Percentiles rank a stretch among this genome's conserved stretches.
Evolutionary conservation across 2,797 vertebrate species (phyloP).

Genomic region (Acrossocheilus fasciatus): DNA sequence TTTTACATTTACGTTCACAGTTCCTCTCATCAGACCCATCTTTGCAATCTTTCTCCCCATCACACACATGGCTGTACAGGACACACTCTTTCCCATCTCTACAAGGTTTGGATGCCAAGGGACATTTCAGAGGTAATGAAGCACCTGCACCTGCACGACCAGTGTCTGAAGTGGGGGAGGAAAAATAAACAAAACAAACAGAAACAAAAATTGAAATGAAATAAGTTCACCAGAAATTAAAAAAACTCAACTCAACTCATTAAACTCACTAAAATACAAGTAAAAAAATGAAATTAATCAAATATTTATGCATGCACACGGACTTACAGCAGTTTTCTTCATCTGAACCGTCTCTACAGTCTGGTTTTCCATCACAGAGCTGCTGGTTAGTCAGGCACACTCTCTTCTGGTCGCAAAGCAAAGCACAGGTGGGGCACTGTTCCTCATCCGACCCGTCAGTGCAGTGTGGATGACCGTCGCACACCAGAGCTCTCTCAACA

Average conservation of each 20-base stretch:
- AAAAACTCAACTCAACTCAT: too few relatives aligned
- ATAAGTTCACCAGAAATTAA: too few relatives aligned
- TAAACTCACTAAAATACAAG: too few relatives aligned
- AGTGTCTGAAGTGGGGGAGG: background rate
- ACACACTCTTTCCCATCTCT: constrained; percentile 81
- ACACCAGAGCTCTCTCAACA: constrained; percentile 66
- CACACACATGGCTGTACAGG: constrained; percentile 81
- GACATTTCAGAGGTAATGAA: constrained; percentile 68
- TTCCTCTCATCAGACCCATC: constrained; percentile 88
- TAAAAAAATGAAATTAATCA: too few relatives aligned
- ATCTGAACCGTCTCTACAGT: constrained; percentile 61
- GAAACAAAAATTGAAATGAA: too few relatives aligned
- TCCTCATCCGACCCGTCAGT: constrained; percentile 77
- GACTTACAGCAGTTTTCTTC: constrained; percentile 58
- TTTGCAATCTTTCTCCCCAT: constrained; percentile 86
- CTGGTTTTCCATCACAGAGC: constrained; percentile 57
- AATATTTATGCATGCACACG: background rate
- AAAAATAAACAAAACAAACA: too few relatives aligned
- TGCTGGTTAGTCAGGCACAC: constrained; percentile 53
- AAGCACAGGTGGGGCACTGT: constrained; percentile 63
- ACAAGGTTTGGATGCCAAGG: constrained; percentile 76
- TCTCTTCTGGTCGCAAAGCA: constrained; percentile 51
- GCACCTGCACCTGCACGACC: background rate
- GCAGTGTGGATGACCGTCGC: constrained; percentile 76
- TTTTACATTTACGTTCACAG: constrained; percentile 77